A percentile compares a stretch with the other conserved stretches of the same genome.
Conservation (phyloP, 2,113 vertebrate genomes). For the Lota lota region DNA sequence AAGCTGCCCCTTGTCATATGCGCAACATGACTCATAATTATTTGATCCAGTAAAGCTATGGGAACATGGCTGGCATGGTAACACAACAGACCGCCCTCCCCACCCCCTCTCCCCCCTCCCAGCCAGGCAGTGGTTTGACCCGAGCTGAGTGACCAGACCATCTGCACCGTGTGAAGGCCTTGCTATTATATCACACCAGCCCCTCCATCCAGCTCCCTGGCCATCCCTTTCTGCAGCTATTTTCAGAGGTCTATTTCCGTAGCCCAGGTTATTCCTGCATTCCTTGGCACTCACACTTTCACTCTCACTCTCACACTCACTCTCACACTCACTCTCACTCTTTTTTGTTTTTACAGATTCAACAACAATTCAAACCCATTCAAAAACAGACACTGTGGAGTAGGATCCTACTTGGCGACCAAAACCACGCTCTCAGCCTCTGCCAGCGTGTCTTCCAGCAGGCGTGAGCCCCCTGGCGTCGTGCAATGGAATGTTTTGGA, state of each 20-base stretch:
- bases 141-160: constrained; percentile 33
- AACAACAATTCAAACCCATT: background rate
- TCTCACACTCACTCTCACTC: background rate
- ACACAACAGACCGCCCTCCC: background rate
- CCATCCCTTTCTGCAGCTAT: constrained; percentile 55
- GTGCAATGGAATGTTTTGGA: constrained; percentile 10
- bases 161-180: constrained; percentile 15
- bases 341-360: background rate
- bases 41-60: no score
- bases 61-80: background rate
- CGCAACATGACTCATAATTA: no score
- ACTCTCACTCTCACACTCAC: constrained; percentile 2
- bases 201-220: constrained; percentile 29
- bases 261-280: constrained; percentile 44
- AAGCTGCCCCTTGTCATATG: no score
- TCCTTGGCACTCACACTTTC: background rate
- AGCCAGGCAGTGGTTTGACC: no score
- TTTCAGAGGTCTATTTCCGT: constrained; percentile 60
- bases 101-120: background rate
- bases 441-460: constrained; percentile 22
- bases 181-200: constrained; percentile 43
- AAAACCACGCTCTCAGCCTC: constrained; percentile 15
- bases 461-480: constrained; percentile 30
- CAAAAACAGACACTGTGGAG: background rate
- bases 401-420: background rate